phyloP scores from a whole-genome alignment of 2,113 vertebrate genomes.

The Paradisaea rubra region DNA sequence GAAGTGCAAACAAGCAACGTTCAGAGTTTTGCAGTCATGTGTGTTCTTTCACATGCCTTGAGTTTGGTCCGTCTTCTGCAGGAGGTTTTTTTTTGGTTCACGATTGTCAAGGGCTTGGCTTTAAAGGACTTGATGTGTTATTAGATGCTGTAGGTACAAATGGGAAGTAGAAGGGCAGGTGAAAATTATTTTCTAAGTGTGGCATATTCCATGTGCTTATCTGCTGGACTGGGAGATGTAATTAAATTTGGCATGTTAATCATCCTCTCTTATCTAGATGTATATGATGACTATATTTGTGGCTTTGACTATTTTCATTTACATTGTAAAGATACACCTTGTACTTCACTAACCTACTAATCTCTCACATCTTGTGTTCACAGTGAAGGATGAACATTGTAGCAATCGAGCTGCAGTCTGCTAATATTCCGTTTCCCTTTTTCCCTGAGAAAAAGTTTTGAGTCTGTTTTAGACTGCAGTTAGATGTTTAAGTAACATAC shows the following conservation, averaged over 20 bases:
- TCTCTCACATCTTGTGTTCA: accelerated
- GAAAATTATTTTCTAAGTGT: background rate
- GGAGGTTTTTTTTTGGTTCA: background rate
- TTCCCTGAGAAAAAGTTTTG: background rate
- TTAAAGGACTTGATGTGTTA: background rate
- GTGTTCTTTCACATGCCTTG: background rate
- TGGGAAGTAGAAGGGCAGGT: background rate
- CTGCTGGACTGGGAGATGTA: background rate
- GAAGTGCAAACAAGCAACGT: background rate
- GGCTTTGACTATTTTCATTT: background rate
- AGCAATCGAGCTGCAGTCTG: accelerated
- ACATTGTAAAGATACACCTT: background rate
- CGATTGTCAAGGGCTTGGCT: background rate
- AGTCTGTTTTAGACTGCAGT: background rate
- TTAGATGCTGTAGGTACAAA: background rate
- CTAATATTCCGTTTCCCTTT: accelerated
- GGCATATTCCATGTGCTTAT: background rate
- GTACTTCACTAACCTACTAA: background rate
- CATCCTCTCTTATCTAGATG: background rate
- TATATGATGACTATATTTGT: background rate
- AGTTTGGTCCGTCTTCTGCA: background rate
- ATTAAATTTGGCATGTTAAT: background rate
- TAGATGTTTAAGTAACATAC: background rate
- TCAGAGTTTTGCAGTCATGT: background rate
- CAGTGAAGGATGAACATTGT: accelerated